Conservation (phyloP, 2,888 invertebrate species). For the Torymus auratus region DNA sequence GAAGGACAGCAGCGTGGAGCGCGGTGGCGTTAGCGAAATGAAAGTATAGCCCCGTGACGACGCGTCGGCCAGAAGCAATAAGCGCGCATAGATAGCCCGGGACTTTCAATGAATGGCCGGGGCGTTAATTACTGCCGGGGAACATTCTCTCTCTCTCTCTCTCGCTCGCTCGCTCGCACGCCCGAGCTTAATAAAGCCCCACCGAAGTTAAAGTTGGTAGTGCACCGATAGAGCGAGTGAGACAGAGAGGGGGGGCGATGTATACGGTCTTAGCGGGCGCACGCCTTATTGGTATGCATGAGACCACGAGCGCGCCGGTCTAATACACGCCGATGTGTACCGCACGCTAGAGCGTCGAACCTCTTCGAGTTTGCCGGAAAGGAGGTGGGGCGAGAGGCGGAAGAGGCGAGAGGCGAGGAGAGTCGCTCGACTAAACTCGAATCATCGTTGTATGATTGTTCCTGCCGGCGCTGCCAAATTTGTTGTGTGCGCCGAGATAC, state of each 20-base stretch:
- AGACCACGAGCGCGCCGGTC: conserved; percentile 31
- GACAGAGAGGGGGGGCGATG: neutral
- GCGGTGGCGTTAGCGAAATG: conserved; percentile 1
- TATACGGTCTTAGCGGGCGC: conserved; percentile 35
- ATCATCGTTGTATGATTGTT: conserved; percentile 42
- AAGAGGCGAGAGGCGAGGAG: neutral
- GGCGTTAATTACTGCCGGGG: conserved; percentile 51
- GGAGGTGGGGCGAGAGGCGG: neutral
- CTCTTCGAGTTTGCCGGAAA: neutral
- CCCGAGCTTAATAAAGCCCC: conserved; percentile 48
- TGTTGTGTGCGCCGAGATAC: conserved; percentile 1
- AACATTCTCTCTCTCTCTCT: conserved; percentile 20
- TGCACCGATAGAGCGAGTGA: conserved; percentile 4
- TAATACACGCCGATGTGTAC: conserved; percentile 41
- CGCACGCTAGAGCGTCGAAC: neutral
- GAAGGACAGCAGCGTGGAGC: neutral
- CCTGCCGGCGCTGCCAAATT: neutral
- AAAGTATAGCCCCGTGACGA: conserved; percentile 33
- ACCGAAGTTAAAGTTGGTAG: conserved; percentile 33
- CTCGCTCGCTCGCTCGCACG: no score
- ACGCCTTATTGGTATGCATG: conserved; percentile 58
- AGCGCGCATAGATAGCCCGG: conserved; percentile 45
- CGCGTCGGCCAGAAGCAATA: conserved; percentile 32
- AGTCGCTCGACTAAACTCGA: conserved; percentile 19
- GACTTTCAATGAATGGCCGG: conserved; percentile 48